These are phyloP conservation scores for Egretta garzetta DNA, from an alignment of 2,113 vertebrate genomes.

Conservation along the genomic window DNA sequence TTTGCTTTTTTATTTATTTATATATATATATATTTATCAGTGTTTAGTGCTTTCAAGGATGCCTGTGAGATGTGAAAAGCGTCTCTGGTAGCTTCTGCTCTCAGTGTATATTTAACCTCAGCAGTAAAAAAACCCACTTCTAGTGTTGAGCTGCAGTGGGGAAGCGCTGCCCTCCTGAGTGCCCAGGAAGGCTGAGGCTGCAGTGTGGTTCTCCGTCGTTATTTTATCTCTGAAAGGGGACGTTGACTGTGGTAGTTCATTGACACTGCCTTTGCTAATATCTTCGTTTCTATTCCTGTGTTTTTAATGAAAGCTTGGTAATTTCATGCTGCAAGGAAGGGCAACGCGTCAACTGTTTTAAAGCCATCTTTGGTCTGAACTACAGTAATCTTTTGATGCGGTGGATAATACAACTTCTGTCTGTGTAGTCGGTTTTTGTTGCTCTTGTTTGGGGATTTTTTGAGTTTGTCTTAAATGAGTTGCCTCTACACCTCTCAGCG, in stretches of 20 bases:
- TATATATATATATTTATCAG: background rate
- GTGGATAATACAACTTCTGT: background rate
- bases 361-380: slow-evolving; percentile 19
- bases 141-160: background rate
- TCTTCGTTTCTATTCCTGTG: background rate
- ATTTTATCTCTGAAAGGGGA: background rate
- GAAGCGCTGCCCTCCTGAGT: background rate
- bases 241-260: background rate
- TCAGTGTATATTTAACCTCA: background rate
- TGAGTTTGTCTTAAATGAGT: background rate
- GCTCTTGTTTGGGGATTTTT: slow-evolving; percentile 33
- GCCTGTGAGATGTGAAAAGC: background rate
- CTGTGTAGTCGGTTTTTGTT: background rate
- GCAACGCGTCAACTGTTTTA: background rate
- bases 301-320: slow-evolving; percentile 3
- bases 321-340: slow-evolving; percentile 4
- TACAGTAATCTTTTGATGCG: background rate
- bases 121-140: background rate
- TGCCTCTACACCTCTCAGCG: background rate
- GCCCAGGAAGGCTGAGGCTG: background rate
- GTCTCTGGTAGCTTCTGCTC: background rate
- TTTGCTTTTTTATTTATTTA: background rate
- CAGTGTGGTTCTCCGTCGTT: fast-evolving
- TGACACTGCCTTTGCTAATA: background rate
- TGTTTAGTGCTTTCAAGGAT: background rate